phyloP scores from a whole-genome alignment of 2,888 invertebrate genomes.

The Andrena hattorfiana region DNA sequence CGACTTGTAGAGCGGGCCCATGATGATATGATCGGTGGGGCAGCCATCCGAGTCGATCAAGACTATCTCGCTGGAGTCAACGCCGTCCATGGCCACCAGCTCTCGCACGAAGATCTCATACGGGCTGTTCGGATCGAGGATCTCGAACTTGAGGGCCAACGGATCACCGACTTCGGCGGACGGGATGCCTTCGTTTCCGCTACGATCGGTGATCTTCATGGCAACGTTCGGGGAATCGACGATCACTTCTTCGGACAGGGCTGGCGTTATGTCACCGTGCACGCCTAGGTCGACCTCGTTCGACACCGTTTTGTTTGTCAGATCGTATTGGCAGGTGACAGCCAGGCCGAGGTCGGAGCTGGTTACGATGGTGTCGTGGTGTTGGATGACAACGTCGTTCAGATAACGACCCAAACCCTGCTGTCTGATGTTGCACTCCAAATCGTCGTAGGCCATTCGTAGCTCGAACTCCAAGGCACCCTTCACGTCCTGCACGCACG shows the following conservation, averaged over 20 bases:
- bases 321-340: conserved; percentile 97
- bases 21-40: conserved; percentile 97
- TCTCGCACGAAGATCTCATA: conserved; percentile 98
- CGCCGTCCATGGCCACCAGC: conserved; percentile 97
- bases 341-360: conserved; percentile 97
- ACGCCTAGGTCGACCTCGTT: conserved; percentile 96
- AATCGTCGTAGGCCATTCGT: conserved; percentile 95
- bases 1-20: conserved; percentile 96
- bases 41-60: conserved; percentile 96
- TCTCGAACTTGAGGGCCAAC: conserved; percentile 95
- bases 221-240: conserved; percentile 98
- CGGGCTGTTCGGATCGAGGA: conserved; percentile 96
- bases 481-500: conserved; percentile 95
- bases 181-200: conserved; percentile 93
- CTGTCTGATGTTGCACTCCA: conserved; percentile 96
- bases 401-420: conserved; percentile 94
- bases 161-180: conserved; percentile 97
- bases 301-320: conserved; percentile 97
- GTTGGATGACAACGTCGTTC: conserved; percentile 97
- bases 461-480: conserved; percentile 96
- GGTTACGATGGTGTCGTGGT: conserved; percentile 97
- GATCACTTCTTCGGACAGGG: conserved; percentile 95
- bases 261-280: conserved; percentile 94
- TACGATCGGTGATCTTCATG: conserved; percentile 95
- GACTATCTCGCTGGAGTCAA: conserved; percentile 96